Percentiles rank a stretch among this genome's conserved stretches.
Evolutionary conservation across 2,888 invertebrate genomes (phyloP).

Genomic region (Apamea monoglypha): DNA sequence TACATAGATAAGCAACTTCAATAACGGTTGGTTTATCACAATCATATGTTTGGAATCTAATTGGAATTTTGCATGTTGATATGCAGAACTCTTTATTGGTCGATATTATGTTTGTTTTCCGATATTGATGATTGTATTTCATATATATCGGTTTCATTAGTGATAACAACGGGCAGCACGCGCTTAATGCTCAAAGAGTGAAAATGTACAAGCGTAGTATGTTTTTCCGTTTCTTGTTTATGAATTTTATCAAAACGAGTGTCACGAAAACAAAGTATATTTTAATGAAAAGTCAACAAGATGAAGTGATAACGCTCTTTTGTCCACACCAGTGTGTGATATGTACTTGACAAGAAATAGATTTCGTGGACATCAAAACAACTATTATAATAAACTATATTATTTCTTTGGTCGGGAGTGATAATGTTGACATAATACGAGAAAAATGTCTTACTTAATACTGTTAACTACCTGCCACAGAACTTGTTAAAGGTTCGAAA

Average conservation of each 20-base stretch:
- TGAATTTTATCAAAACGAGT: constrained; percentile 47
- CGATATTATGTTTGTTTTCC: constrained; percentile 89
- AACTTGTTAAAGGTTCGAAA: constrained; percentile 21
- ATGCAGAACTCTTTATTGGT: constrained; percentile 88
- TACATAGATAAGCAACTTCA: constrained; percentile 89
- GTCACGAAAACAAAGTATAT: constrained; percentile 45
- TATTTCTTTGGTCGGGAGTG: neutral
- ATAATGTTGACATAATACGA: constrained; percentile 11
- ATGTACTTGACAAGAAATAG: constrained; percentile 35
- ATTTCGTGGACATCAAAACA: constrained; percentile 42
- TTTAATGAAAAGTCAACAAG: constrained; percentile 56
- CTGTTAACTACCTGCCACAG: constrained; percentile 1
- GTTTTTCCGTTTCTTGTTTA: constrained; percentile 49
- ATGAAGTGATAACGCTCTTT: constrained; percentile 56
- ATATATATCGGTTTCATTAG: constrained; percentile 80
- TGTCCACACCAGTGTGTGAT: constrained; percentile 47
- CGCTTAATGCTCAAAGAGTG: constrained; percentile 67
- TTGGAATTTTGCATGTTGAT: constrained; percentile 90
- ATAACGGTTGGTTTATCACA: constrained; percentile 89
- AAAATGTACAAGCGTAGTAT: constrained; percentile 60
- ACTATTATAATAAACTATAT: neutral
- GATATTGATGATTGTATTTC: constrained; percentile 88
- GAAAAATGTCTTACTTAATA: constrained; percentile 6
- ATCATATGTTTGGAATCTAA: constrained; percentile 89
- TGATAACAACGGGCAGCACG: constrained; percentile 69